Evolutionary conservation across 2,888 invertebrate species (phyloP), one percentile per base, ranked within the genome.

Genomic region (Flabesymbios commensalis): DNA sequence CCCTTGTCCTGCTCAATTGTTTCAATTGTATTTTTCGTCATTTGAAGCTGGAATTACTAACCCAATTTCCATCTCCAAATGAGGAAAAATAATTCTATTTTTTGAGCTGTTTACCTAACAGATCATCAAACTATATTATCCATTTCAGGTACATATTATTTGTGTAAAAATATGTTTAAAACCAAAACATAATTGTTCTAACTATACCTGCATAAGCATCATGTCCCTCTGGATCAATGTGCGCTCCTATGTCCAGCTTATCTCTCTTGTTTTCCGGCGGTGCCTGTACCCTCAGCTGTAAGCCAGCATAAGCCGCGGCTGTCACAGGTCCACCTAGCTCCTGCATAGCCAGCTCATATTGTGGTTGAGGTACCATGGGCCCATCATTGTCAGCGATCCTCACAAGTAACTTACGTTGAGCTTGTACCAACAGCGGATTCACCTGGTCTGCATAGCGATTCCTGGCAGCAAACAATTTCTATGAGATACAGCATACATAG

Each of bases 391-490:
- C 63, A 14, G 65, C 53, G 2, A 81, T 65, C 24, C 74, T 72
- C 19, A 69, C 67, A 3, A 73, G 57, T 28, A 83, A 66, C 43
- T 73, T 70, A 7, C 75, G 64, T 69, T 83, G 82, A 14, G 80
- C 78, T 55, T 78, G 77, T 2, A 80, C 74, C 56, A 83, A 59
- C 19, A 82, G 64, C 2, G 82, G 82, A 26, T 76, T 62, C 22
- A 81, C 73, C 58, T 78, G 77, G 60, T 80, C 79, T 10, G 77
- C 75, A 71, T 80, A 79, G 5, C 80, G 70, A 56, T 79, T 74
- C 68, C 82, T 82, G 72, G n/a, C 26, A 41, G 4, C 7, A 59
- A 1, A 2, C 39, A 55, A 42, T n/a, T n/a, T n/a, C n/a, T n/a
- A n/a, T n/a, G n/a, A n/a, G n/a, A n/a, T n/a, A n/a, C n/a, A n/a